Conservation (phyloP, 1,140 invertebrate species). For the Hylaeus anthracinus region DNA sequence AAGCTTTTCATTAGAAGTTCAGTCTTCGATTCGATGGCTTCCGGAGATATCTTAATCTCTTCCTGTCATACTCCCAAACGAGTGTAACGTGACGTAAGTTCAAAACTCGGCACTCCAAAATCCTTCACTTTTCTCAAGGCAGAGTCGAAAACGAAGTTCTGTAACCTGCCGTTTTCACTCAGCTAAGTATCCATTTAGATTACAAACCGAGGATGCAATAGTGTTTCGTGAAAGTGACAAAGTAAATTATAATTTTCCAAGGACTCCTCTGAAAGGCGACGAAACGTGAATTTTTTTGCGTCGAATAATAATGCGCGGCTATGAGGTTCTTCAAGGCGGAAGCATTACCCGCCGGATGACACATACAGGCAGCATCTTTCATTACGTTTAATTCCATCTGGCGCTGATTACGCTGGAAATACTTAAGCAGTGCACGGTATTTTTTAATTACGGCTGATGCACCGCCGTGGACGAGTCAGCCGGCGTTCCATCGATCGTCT, state of each 20-base stretch:
- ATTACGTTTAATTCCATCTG: slow-evolving; percentile 74
- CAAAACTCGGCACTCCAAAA: too few species aligned
- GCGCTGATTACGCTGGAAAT: slow-evolving; percentile 72
- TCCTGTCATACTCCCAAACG: not conserved
- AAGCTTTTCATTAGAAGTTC: not conserved
- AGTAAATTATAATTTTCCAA: not conserved
- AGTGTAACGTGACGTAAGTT: too few species aligned
- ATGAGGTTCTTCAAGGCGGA: not conserved
- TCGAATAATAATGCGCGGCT: not conserved
- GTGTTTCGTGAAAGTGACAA: too few species aligned
- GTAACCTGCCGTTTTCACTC: too few species aligned
- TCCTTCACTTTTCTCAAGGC: too few species aligned
- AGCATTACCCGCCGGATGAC: slow-evolving; percentile 28
- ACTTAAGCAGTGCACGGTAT: slow-evolving; percentile 72
- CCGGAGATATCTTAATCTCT: not conserved
- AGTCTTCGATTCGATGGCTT: not conserved
- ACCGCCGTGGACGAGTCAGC: slow-evolving; percentile 41
- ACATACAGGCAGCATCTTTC: slow-evolving; percentile 61
- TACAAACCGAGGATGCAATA: too few species aligned
- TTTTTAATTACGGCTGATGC: slow-evolving; percentile 77
- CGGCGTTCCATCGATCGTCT: slow-evolving; percentile 34
- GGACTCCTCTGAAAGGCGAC: not conserved
- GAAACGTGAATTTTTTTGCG: not conserved
- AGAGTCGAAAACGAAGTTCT: too few species aligned
- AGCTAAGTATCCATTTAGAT: too few species aligned